These are phyloP conservation scores for Eupithecia subumbrata DNA, from an alignment of 2,888 invertebrate genomes.

Conservation along the genomic window DNA sequence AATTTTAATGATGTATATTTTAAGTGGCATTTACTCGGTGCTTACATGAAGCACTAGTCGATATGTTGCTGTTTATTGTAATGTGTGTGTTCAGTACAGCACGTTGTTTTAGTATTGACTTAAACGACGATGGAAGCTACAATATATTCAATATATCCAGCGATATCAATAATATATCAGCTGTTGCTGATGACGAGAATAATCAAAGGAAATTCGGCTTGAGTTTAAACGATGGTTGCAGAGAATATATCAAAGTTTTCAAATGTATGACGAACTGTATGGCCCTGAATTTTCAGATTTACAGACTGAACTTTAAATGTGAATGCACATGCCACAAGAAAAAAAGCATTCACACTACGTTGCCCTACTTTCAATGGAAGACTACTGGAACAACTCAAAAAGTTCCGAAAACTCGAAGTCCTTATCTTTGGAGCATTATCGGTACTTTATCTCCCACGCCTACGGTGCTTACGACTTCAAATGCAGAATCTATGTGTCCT, in stretches of 20 bases:
- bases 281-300: constrained; percentile 66
- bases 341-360: constrained; percentile 56
- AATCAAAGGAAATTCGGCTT: constrained; percentile 68
- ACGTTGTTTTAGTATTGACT: constrained; percentile 7
- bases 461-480: background rate
- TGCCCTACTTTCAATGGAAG: constrained; percentile 67
- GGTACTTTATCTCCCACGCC: constrained; percentile 60
- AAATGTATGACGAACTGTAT: constrained; percentile 71
- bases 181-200: constrained; percentile 33
- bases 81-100: constrained; percentile 16
- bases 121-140: constrained; percentile 2
- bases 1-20: background rate
- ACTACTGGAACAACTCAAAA: constrained; percentile 65
- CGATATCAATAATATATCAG: background rate
- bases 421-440: constrained; percentile 59
- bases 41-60: background rate
- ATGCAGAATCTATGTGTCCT: background rate
- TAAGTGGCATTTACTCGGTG: constrained; percentile 5
- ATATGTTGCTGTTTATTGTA: constrained; percentile 19
- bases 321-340: constrained; percentile 68
- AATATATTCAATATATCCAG: constrained; percentile 3
- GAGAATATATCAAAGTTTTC: constrained; percentile 59
- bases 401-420: constrained; percentile 58
- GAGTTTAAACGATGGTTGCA: constrained; percentile 59
- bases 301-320: constrained; percentile 59